Evolutionary conservation across 2,113 vertebrate species (phyloP).

Genomic region (Hippocampus mohnikei): DNA sequence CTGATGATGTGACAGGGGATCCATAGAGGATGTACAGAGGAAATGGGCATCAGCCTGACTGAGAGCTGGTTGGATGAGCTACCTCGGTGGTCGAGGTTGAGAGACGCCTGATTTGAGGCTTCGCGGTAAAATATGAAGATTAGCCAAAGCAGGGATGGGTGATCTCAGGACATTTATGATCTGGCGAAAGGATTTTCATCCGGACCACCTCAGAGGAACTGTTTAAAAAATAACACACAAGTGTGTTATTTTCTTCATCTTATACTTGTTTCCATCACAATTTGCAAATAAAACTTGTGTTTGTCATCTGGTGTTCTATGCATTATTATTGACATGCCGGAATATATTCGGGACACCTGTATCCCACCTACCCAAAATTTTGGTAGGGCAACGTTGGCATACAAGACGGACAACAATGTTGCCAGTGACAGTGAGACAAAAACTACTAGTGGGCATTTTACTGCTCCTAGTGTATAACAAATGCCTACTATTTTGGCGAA

Average conservation of each 20-base stretch:
- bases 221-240: background rate
- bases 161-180: background rate
- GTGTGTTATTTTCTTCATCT: background rate
- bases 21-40: background rate
- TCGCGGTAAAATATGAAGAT: background rate
- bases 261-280: background rate
- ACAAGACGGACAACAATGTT: too few species aligned
- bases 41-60: background rate
- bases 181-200: background rate
- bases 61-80: background rate
- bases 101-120: background rate
- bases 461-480: too few species aligned
- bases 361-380: too few species aligned
- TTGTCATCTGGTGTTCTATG: too few species aligned
- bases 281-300: background rate
- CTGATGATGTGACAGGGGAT: conserved; percentile 14
- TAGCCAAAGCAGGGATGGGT: background rate
- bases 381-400: too few species aligned
- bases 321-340: too few species aligned
- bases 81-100: background rate
- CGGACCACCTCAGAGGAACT: background rate
- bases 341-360: too few species aligned
- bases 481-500: too few species aligned
- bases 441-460: background rate
- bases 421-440: background rate